Evolutionary conservation across 2,797 vertebrate genomes (phyloP), one percentile per base, ranked within the genome.

Genomic region (Tokudaia muenninki): DNA sequence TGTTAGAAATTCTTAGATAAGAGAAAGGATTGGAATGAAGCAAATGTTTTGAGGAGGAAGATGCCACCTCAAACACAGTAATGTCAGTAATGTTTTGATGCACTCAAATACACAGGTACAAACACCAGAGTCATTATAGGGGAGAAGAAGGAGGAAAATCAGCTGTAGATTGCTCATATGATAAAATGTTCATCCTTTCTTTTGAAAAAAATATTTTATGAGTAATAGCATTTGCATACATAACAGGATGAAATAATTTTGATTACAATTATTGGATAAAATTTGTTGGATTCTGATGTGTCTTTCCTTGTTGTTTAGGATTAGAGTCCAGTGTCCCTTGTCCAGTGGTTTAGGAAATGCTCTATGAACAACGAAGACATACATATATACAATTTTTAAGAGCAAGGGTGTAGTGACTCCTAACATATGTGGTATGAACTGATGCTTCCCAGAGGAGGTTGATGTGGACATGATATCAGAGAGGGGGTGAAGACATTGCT

Each of bases 171-270:
- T 81, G 72, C 29, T 34, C 80, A n/a, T 55, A 37, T 2, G 3
- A 1, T 59, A 65, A 74, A 29, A 78, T 57, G n/a, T 67, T 79
- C 67, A 59, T 50, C 0, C 87, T 94, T 83, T 91, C 47, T 61
- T 78, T 61, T 67, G 21, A 75, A 87, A 24, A 87, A 93, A 88
- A 91, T 90, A 67, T 86, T 61, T 92, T 52, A 17, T 19, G 0
- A 4, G 2, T 21, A 31, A 21, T 61, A n/a, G 6, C 55, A 47
- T 91, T 91, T 67, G 12, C 3, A 57, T 89, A 31, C 7, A 88
- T 92, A 75, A 92, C 21, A 65, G 22, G 34, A 82, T 55, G 37
- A 88, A 95, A 92, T 61, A 19, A 94, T 34, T 34, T 90, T 59
- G n/a, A 11, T 72, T 88, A 72, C 52, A 37, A 34, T 34, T 44